Conservation (phyloP, 2,113 vertebrate genomes). For the Crypturellus undulatus region DNA sequence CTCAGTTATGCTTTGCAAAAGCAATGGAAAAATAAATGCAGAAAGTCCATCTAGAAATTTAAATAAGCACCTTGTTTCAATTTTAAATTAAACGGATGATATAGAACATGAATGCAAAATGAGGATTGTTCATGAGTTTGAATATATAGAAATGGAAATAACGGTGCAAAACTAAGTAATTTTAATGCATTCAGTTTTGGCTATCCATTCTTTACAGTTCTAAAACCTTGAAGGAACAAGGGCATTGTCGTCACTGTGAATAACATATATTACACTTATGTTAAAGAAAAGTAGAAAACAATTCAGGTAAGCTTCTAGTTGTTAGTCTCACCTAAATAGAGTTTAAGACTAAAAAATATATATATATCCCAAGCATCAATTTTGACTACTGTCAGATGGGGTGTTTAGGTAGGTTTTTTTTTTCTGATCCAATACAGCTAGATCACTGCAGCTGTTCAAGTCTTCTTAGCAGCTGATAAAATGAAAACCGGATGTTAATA, state of each 20-base stretch:
- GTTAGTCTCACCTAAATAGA: not conserved
- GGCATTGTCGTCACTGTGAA: not conserved
- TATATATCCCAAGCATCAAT: not conserved
- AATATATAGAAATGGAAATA: not conserved
- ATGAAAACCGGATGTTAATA: not conserved
- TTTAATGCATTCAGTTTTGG: not conserved
- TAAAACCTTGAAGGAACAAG: not conserved
- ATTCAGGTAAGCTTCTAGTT: not conserved
- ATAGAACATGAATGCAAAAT: not conserved
- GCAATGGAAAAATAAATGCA: not conserved
- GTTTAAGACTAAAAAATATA: not conserved
- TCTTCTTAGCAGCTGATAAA: not conserved
- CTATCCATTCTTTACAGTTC: not conserved
- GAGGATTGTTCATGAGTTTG: not conserved
- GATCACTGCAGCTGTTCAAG: not conserved
- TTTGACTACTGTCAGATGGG: not conserved
- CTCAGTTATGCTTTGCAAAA: not conserved
- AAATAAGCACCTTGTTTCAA: not conserved
- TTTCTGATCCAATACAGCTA: not conserved
- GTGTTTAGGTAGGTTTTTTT: not conserved
- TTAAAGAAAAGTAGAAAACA: not conserved
- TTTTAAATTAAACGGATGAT: constrained; percentile 16
- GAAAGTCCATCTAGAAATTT: not conserved
- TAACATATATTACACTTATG: not conserved
- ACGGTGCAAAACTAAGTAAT: not conserved